These are phyloP conservation scores for Callopanchax toddi DNA, from an alignment of 2,113 vertebrate genomes.

Conservation along the genomic window DNA sequence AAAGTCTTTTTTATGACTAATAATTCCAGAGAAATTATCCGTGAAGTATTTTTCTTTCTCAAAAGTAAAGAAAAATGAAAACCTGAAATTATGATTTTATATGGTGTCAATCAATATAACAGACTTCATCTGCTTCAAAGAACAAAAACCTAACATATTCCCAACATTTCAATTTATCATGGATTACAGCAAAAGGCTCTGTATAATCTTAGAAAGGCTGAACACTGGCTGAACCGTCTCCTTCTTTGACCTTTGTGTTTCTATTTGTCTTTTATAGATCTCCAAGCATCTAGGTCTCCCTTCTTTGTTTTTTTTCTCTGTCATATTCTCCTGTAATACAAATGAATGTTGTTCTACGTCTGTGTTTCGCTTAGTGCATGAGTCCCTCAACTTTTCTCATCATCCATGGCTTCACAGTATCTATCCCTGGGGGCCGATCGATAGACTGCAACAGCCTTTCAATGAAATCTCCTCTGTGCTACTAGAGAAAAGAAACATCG, in stretches of 20 bases:
- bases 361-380: slow-evolving; percentile 47
- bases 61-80: no score
- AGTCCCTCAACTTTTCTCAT: slow-evolving; percentile 29
- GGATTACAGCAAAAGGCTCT: slow-evolving; percentile 7
- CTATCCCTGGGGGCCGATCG: slow-evolving; percentile 70
- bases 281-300: slow-evolving; percentile 14
- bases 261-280: slow-evolving; percentile 5
- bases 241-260: slow-evolving; percentile 11
- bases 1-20: no score
- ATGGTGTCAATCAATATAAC: slow-evolving; percentile 1
- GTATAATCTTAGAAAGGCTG: slow-evolving; percentile 12
- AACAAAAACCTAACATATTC: background rate
- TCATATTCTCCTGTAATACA: slow-evolving; percentile 43
- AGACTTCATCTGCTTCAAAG: background rate
- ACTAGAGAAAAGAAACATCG: slow-evolving; percentile 66
- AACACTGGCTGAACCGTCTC: slow-evolving; percentile 10
- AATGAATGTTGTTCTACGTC: slow-evolving; percentile 41
- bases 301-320: slow-evolving; percentile 44
- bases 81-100: background rate
- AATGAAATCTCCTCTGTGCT: slow-evolving; percentile 70
- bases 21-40: no score
- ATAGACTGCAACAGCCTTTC: slow-evolving; percentile 76
- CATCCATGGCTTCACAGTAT: slow-evolving; percentile 62
- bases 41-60: no score
- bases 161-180: background rate